Evolutionary conservation across 2,113 vertebrate genomes (phyloP).

Genomic region (Hipposideros armiger): DNA sequence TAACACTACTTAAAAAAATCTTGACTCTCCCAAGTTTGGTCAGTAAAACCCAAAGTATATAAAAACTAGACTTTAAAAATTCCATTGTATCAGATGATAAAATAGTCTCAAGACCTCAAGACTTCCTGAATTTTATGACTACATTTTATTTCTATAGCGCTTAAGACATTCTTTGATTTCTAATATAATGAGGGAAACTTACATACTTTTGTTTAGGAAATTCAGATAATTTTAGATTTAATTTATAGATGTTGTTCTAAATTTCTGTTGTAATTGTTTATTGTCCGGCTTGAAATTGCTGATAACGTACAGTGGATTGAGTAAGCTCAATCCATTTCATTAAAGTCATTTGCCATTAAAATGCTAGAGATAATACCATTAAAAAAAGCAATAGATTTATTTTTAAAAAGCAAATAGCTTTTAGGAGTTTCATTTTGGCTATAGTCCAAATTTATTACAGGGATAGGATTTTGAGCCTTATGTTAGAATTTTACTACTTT

Average conservation of each 20-base stretch:
- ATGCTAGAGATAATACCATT: conserved; percentile 20
- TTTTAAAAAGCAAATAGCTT: conserved; percentile 40
- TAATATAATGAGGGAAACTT: neutral
- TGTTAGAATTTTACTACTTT: conserved; percentile 32
- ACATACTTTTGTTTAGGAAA: conserved; percentile 1
- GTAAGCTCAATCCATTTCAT: neutral
- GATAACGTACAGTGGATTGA: neutral
- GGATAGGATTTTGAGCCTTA: conserved; percentile 61
- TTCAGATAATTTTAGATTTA: conserved; percentile 32
- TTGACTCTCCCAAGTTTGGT: conserved; percentile 17
- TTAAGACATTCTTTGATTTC: conserved; percentile 37
- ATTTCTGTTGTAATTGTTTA: conserved; percentile 1
- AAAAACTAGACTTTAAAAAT: conserved; percentile 43
- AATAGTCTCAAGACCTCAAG: conserved; percentile 3
- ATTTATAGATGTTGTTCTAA: conserved; percentile 2
- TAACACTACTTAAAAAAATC: conserved; percentile 12
- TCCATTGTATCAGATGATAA: neutral
- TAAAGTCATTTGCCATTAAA: conserved; percentile 22
- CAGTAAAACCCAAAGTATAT: neutral
- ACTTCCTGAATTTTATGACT: neutral
- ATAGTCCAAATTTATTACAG: conserved; percentile 59
- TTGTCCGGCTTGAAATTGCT: conserved; percentile 26
- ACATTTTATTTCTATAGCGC: conserved; percentile 7
- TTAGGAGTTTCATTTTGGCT: conserved; percentile 72
- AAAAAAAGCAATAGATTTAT: conserved; percentile 37